Evolutionary conservation across 1,140 invertebrate species (phyloP), one percentile per base, ranked within the genome.

Genomic region (Lepidostoma basale): DNA sequence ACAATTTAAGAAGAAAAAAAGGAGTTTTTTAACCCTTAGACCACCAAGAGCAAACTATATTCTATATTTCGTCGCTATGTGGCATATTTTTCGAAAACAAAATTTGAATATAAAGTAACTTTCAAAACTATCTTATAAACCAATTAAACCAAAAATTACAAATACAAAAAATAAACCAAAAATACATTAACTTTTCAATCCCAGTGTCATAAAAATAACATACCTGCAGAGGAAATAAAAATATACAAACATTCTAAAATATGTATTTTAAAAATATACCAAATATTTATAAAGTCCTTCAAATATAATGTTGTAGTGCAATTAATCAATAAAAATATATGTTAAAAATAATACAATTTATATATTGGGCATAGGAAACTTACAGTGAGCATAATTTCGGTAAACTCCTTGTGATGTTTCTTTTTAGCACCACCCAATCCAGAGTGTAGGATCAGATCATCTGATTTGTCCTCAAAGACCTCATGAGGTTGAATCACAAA

Each of bases 401-500:
- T 59, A 20, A 49, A 59, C 2, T n/a, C n/a, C 45, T 68, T 68
- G 40, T 20, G n/a, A 36, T 69, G 59, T 44, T 69, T 67, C 28
- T 69, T 69, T 16, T 67, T 68, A 30, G 49, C 28, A 14, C 67
- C 70, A 8, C 52, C 60, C 14, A 16, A 16, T 30, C 62, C 69
- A 8, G 69, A 67, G 52, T 64, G 63, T 4, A 68, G 28, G 2
- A 71, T 42, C 14, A 49, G n/a, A 23, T 68, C 45, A 22, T 56
- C n/a, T 25, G 62, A 47, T 18, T 56, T 66, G 9, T 68, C 44
- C 22, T 54, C 23, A 22, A 18, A 42, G 4, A 40, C 39, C 47
- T 72, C 56, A 47, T 69, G 45, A n/a, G 70, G 56, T 69, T 67
- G 62, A 58, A 72, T 72, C 33, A 52, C 20, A 59, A 72, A 69